Evolutionary conservation across 1,140 invertebrate genomes (phyloP).

Genomic region (Zaprionus davidi): DNA sequence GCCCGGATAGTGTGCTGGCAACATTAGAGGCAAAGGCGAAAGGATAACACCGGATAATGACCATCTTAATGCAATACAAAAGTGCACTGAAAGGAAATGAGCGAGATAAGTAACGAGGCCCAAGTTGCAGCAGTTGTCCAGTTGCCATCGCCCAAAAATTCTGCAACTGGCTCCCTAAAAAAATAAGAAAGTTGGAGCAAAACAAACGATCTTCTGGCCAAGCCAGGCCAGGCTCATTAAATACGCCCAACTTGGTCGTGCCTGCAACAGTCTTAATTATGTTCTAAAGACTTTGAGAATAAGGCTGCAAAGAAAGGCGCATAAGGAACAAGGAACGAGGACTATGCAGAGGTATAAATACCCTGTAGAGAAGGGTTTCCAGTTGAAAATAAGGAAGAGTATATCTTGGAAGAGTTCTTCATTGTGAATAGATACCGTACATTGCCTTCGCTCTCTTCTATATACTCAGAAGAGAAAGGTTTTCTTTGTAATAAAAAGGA

Average conservation of each 20-base stretch:
- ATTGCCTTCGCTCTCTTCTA: not conserved
- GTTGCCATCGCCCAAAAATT: conserved; percentile 20
- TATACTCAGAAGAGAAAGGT: not conserved
- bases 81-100: conserved; percentile 82
- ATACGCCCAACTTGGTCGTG: conserved; percentile 63
- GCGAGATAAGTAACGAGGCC: conserved; percentile 79
- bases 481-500: too few relatives aligned
- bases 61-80: conserved; percentile 82
- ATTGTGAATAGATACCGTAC: too few relatives aligned
- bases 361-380: not conserved
- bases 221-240: conserved; percentile 65
- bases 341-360: not conserved
- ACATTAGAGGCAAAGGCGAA: conserved; percentile 65
- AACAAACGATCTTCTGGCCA: conserved; percentile 53
- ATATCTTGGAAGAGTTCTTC: not conserved
- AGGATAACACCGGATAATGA: conserved; percentile 69
- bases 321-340: not conserved
- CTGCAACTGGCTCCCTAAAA: conserved; percentile 1
- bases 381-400: not conserved
- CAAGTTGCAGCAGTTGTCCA: not conserved
- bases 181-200: conserved; percentile 45
- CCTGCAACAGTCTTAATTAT: conserved; percentile 79
- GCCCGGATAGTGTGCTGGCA: conserved; percentile 21
- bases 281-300: conserved; percentile 65
- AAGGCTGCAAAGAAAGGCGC: conserved; percentile 11